Evolutionary conservation across 2,113 vertebrate species (phyloP), one percentile per base, ranked within the genome.

Genomic region (Okapia johnstoni): DNA sequence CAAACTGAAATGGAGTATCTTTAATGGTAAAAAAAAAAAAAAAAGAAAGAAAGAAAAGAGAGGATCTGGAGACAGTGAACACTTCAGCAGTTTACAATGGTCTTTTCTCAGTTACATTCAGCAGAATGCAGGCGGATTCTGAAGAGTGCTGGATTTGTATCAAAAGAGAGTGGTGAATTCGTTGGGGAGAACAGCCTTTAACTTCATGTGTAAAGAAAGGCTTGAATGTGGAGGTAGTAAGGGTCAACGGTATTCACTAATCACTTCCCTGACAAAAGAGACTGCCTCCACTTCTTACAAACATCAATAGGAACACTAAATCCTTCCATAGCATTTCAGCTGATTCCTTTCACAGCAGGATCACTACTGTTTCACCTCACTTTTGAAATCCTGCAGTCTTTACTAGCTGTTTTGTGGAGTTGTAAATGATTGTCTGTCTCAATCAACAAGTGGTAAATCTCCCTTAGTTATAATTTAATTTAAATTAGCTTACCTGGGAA

Each of bases 321-420:
- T 98, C 98, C 98, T 97, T 97, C 96, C 93, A 50, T 46, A 92
- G 96, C 94, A 93, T 98, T 98, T 94, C 93, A 94, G 97, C 97
- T 93, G 98, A 98, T 98, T 98, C 98, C 96, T 94, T 98, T 98
- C 98, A 96, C 96, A 98, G 97, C 96, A 76, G 98, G 98, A 97
- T 90, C 97, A 87, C 98, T 89, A 28, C 95, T 96, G 94, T 97
- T 98, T 98, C 98, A 96, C 97, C 94, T 98, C 97, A 97, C 70
- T 97, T 98, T 95, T 98, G 97, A 98, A 99, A 98, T 97, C 87
- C 88, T 70, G 55, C 76, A 55, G 91, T 91, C 92, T 88, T 97
- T 91, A 52, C 85, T 88, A 84, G 97, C 96, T 0, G 0, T 97
- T 98, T 98, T 94, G 93, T 98, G 87, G 96, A 94, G 90, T 97